phyloP scores from a whole-genome alignment of 2,888 invertebrate species.

The Rhyacophila evoluta region DNA sequence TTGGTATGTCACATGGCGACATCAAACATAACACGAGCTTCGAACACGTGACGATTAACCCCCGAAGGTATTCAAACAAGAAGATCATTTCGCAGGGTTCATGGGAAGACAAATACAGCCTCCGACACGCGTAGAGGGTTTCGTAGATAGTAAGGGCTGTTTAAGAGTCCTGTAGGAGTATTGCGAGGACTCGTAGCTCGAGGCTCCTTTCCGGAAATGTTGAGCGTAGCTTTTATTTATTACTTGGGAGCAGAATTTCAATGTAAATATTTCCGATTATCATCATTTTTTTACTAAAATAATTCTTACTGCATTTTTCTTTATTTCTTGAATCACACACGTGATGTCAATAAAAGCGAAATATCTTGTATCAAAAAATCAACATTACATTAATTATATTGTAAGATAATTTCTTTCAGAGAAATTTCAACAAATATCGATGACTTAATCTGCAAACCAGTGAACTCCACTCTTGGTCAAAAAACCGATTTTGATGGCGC shows the following conservation, averaged over 20 bases:
- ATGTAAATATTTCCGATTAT: too few species aligned
- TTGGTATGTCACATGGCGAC: neutral
- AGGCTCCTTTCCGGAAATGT: neutral
- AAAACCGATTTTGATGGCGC: too few species aligned
- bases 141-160: neutral
- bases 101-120: neutral
- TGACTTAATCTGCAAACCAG: too few species aligned
- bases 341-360: too few species aligned
- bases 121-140: neutral
- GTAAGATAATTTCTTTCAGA: too few species aligned
- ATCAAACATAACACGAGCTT: neutral
- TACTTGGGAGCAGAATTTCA: neutral
- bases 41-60: constrained; percentile 12
- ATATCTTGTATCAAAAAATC: too few species aligned
- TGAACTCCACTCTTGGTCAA: too few species aligned
- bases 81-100: neutral
- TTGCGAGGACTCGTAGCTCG: constrained; percentile 15
- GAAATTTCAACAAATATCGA: too few species aligned
- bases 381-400: too few species aligned
- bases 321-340: too few species aligned
- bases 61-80: constrained; percentile 4
- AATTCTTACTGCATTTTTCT: too few species aligned
- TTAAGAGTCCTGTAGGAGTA: neutral
- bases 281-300: too few species aligned
- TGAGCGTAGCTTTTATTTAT: neutral